Conservation (phyloP, 2,888 invertebrate species). For the Philhelius pedissequus region DNA sequence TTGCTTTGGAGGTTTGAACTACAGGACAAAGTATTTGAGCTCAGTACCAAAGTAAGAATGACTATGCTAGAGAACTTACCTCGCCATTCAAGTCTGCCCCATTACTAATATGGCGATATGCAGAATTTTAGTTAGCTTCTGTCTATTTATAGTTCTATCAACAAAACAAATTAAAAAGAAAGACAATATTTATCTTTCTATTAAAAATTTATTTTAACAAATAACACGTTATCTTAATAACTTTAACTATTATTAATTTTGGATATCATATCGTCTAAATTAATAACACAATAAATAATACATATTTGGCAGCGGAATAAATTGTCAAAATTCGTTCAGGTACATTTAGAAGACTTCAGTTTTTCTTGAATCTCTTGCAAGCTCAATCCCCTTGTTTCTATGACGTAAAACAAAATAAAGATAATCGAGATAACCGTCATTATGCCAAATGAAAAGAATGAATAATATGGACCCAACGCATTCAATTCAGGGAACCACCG, state of each 20-base stretch:
- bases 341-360: conserved; percentile 80
- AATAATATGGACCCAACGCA: conserved; percentile 82
- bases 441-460: conserved; percentile 86
- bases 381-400: conserved; percentile 94
- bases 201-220: background rate
- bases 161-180: no score
- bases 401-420: conserved; percentile 88
- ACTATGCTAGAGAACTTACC: no score
- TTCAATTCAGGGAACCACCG: conserved; percentile 84
- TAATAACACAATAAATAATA: background rate
- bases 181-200: no score
- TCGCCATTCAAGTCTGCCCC: no score
- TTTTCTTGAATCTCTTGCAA: conserved; percentile 89
- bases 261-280: background rate
- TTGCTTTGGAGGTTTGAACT: no score
- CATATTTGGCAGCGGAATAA: background rate
- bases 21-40: no score
- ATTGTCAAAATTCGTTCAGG: background rate
- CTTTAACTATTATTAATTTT: background rate
- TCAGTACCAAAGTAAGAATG: no score
- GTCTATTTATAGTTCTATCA: no score
- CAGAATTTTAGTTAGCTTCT: no score
- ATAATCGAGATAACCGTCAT: conserved; percentile 83
- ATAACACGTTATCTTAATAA: background rate
- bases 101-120: no score